Percentiles rank a stretch among this genome's conserved stretches.
Evolutionary conservation across 2,113 vertebrate genomes (phyloP).

Genomic region (Callipepla californica): DNA sequence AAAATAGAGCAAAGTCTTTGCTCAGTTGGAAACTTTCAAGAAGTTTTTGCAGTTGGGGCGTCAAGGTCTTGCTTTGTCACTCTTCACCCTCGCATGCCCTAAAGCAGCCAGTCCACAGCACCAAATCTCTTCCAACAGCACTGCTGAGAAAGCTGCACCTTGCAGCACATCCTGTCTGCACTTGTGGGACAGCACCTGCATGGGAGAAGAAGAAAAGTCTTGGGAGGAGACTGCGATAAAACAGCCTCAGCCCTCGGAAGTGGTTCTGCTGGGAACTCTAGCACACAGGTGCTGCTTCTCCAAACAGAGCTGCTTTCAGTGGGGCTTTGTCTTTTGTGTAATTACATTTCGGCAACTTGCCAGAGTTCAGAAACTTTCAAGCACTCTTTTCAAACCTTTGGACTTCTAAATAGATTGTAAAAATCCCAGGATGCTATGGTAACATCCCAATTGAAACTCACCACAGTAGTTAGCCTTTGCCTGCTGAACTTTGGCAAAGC

Average conservation of each 20-base stretch:
- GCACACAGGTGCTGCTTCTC: constrained; percentile 59
- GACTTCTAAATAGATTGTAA: constrained; percentile 66
- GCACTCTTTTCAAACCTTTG: constrained; percentile 70
- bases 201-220: neutral
- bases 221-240: neutral
- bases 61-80: constrained; percentile 7
- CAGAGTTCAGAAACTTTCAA: constrained; percentile 74
- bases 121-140: neutral
- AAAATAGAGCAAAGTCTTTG: neutral
- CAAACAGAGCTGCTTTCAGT: constrained; percentile 42
- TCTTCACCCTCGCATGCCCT: neutral
- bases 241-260: neutral
- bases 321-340: constrained; percentile 66
- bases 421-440: constrained; percentile 66
- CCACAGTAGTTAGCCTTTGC: constrained; percentile 23
- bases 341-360: constrained; percentile 63
- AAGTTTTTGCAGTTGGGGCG: neutral
- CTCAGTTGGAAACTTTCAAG: neutral
- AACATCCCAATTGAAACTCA: constrained; percentile 61
- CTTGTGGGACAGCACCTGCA: neutral
- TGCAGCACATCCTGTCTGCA: neutral
- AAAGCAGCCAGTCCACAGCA: constrained; percentile 18
- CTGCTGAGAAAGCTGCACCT: neutral
- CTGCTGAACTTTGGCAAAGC: constrained; percentile 32
- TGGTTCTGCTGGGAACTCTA: neutral